Conservation (phyloP, 2,113 vertebrate species). For the Mormyrus iriodes region DNA sequence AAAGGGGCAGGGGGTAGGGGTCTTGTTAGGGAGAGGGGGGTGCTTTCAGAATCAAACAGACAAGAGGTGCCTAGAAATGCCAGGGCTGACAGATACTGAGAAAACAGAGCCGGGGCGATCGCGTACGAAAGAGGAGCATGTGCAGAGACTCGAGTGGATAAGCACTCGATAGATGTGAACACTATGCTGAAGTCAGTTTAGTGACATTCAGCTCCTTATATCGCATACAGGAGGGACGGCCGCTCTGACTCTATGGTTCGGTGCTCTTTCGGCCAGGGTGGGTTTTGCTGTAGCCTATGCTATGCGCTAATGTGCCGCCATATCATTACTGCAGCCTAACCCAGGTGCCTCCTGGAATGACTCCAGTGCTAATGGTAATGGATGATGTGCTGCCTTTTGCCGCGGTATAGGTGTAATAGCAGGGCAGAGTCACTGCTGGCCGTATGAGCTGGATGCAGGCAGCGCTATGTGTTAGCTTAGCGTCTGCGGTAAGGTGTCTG, state of each 20-base stretch:
- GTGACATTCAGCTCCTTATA: background rate
- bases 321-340: background rate
- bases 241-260: background rate
- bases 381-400: background rate
- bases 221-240: background rate
- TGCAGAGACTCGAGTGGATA: background rate
- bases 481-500: background rate
- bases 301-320: background rate
- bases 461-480: background rate
- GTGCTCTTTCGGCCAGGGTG: background rate
- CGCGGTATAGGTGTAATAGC: background rate
- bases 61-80: slow-evolving; percentile 55
- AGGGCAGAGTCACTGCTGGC: background rate
- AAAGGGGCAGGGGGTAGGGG: slow-evolving; percentile 19
- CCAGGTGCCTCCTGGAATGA: background rate
- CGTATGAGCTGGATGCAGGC: background rate
- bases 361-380: background rate
- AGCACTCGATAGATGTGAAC: slow-evolving; percentile 33
- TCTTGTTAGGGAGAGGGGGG: slow-evolving; percentile 22
- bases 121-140: slow-evolving; percentile 21
- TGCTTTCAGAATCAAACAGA: slow-evolving; percentile 42
- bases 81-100: slow-evolving; percentile 76
- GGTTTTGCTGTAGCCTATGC: background rate
- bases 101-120: slow-evolving; percentile 54
- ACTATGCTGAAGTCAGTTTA: background rate